These are phyloP conservation scores for Echeneis naucrates DNA, from an alignment of 2,797 vertebrate genomes.

Conservation along the genomic window DNA sequence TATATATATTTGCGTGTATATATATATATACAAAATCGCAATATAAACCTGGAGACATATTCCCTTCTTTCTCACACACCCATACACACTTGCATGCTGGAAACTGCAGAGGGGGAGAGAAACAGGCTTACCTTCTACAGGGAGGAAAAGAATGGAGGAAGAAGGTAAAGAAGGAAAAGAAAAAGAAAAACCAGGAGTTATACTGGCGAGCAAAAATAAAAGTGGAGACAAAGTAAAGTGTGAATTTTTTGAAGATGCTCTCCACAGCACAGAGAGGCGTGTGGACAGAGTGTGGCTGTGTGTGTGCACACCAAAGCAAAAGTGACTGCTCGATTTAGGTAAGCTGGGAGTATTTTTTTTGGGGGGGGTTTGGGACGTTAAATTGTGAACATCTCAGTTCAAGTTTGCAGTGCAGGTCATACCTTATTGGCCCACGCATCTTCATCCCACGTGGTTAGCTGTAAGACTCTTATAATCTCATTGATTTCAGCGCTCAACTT, in stretches of 20 bases:
- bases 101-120: conserved; percentile 82
- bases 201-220: conserved; percentile 79
- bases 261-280: conserved; percentile 42
- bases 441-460: conserved; percentile 99
- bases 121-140: conserved; percentile 98
- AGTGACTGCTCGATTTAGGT: conserved; percentile 23
- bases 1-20: too few relatives aligned
- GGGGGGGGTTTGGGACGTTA: conserved; percentile 2
- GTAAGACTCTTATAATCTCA: conserved; percentile 96
- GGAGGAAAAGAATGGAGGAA: conserved; percentile 91
- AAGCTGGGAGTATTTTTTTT: background rate
- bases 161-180: conserved; percentile 84
- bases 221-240: conserved; percentile 75
- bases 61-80: conserved; percentile 65
- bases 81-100: conserved; percentile 88
- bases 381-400: conserved; percentile 3
- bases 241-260: conserved; percentile 54
- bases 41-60: conserved; percentile 67
- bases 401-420: conserved; percentile 12
- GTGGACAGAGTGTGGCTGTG: conserved; percentile 34
- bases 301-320: conserved; percentile 41
- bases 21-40: background rate
- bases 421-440: conserved; percentile 99
- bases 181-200: conserved; percentile 87
- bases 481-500: conserved; percentile 98